These are phyloP conservation scores for Tipula unca DNA, from an alignment of 2,888 invertebrate genomes.

Conservation along the genomic window DNA sequence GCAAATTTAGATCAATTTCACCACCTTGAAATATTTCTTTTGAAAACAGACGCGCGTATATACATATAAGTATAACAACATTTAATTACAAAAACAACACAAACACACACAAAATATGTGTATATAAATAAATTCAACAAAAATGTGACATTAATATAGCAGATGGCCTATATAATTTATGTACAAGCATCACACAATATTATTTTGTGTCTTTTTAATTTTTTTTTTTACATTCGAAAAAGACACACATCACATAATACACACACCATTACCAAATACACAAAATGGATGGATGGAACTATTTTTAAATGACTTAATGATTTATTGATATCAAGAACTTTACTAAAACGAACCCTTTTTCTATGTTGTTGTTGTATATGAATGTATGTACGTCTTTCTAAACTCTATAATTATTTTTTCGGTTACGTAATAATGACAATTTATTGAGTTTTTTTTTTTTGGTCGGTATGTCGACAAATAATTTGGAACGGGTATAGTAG, in stretches of 20 bases:
- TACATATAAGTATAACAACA: not conserved
- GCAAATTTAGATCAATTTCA: conserved; percentile 14
- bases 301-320: conserved; percentile 14
- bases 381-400: not conserved
- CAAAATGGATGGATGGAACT: conserved; percentile 14
- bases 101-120: not conserved
- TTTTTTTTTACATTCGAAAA: not conserved
- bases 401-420: not conserved
- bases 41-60: not conserved
- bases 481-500: not conserved
- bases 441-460: not conserved
- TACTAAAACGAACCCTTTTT: not conserved
- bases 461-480: not conserved
- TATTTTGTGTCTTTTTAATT: not conserved
- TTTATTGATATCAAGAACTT: not conserved
- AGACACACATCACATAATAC: not conserved
- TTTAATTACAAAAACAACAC: not conserved
- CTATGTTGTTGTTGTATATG: not conserved
- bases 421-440: conserved; percentile 14
- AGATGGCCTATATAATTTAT: conserved; percentile 14
- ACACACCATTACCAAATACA: not conserved
- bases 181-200: not conserved
- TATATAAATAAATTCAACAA: not conserved
- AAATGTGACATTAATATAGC: conserved; percentile 14
- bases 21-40: not conserved